Conservation (phyloP, 2,888 invertebrate species). For the Bruchidius siliquastri region DNA sequence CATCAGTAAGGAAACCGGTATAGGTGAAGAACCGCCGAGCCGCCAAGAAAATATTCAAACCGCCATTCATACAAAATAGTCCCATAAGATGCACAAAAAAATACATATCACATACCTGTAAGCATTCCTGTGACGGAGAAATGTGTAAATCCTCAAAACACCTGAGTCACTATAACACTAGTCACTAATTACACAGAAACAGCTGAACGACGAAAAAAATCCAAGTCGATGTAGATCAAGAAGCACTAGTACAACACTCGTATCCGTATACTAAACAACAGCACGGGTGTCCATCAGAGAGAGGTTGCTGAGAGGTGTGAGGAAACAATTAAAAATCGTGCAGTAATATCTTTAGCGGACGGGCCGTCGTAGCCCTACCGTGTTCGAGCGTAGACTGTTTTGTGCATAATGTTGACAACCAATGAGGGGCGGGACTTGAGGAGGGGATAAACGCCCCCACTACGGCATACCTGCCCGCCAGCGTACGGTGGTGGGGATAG, state of each 20-base stretch:
- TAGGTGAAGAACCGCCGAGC: too few species aligned
- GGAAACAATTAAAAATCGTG: slow-evolving; percentile 36
- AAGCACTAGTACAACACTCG: not conserved
- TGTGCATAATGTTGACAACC: slow-evolving; percentile 48
- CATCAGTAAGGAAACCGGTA: too few species aligned
- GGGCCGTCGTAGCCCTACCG: slow-evolving; percentile 45
- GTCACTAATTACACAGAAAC: slow-evolving; percentile 5
- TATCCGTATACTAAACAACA: slow-evolving; percentile 12
- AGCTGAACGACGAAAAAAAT: slow-evolving; percentile 1
- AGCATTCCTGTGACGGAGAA: slow-evolving; percentile 37
- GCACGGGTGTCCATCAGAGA: slow-evolving; percentile 25
- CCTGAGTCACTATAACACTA: slow-evolving; percentile 35
- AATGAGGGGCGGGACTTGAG: slow-evolving; percentile 46
- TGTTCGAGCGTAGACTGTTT: slow-evolving; percentile 48
- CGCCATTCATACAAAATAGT: too few species aligned
- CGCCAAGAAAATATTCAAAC: too few species aligned
- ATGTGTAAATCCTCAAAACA: slow-evolving; percentile 37
- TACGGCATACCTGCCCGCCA: slow-evolving; percentile 35
- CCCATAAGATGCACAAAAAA: too few species aligned
- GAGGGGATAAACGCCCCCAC: slow-evolving; percentile 45
- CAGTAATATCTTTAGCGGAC: slow-evolving; percentile 41
- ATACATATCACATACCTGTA: slow-evolving; percentile 36
- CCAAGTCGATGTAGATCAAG: not conserved
- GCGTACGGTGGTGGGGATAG: slow-evolving; percentile 31
- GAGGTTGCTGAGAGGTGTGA: slow-evolving; percentile 22